A percentile compares a stretch with the other conserved stretches of the same genome.
phyloP scores from a whole-genome alignment of 2,888 invertebrate species.

The Campopleginae sp. region DNA sequence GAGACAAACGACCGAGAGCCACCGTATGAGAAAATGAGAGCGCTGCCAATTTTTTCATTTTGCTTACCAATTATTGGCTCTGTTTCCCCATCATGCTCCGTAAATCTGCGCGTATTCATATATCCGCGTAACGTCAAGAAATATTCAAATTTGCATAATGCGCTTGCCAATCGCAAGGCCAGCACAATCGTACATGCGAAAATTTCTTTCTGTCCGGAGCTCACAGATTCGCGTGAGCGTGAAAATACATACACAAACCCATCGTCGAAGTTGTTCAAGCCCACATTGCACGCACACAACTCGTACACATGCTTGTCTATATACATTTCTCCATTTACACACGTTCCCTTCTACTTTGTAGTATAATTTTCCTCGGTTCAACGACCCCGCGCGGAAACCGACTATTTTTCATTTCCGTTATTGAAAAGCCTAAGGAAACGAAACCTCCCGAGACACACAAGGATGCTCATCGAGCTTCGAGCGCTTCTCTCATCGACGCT shows the following conservation, averaged over 20 bases:
- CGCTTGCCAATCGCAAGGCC: constrained; percentile 9
- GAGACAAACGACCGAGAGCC: neutral
- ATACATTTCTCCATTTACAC: constrained; percentile 13
- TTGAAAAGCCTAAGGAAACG: constrained; percentile 60
- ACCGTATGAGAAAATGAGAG: too few species aligned
- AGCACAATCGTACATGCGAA: constrained; percentile 50
- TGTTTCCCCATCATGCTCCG: neutral
- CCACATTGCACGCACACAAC: constrained; percentile 35
- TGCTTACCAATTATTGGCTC: too few species aligned
- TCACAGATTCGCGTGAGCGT: constrained; percentile 61
- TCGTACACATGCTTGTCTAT: neutral
- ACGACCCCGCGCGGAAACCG: constrained; percentile 65
- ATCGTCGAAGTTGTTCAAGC: constrained; percentile 47
- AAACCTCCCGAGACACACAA: neutral
- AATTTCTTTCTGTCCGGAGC: constrained; percentile 5
- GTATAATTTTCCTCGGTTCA: constrained; percentile 65
- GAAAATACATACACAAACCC: constrained; percentile 59
- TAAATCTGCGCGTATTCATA: neutral
- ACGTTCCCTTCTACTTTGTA: constrained; percentile 20
- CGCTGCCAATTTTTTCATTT: too few species aligned
- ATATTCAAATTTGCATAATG: neutral
- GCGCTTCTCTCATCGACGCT: constrained; percentile 40
- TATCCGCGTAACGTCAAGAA: neutral
- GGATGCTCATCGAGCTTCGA: constrained; percentile 1
- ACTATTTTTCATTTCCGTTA: constrained; percentile 68